Conservation (phyloP, 1,140 invertebrate genomes). For the Cyclina sinensis region DNA sequence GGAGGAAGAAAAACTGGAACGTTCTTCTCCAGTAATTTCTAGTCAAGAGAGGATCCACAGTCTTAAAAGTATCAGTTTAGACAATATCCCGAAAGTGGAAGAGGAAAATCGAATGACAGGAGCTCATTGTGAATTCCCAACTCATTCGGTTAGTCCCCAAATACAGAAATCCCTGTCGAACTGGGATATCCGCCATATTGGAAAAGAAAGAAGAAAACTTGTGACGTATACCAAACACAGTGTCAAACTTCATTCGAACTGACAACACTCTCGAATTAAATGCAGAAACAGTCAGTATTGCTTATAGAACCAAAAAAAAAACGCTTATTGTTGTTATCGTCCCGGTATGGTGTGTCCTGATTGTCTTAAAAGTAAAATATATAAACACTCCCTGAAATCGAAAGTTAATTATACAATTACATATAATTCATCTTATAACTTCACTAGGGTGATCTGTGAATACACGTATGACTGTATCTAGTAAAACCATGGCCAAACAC, state of each 20-base stretch:
- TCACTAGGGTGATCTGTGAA: too few species aligned
- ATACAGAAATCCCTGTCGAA: not conserved
- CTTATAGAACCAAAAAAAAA: too few species aligned
- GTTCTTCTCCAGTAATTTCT: not conserved
- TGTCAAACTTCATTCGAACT: not conserved
- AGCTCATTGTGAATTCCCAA: not conserved
- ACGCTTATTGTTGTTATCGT: too few species aligned
- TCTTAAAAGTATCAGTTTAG: conserved; percentile 38
- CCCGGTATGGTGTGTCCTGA: too few species aligned
- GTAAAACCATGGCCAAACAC: too few species aligned
- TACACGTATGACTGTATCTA: too few species aligned
- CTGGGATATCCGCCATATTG: not conserved
- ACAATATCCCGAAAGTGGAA: conserved; percentile 36
- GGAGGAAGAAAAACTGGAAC: not conserved
- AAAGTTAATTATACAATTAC: too few species aligned
- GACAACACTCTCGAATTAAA: too few species aligned
- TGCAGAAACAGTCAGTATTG: too few species aligned
- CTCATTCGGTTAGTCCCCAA: not conserved
- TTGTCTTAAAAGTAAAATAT: too few species aligned
- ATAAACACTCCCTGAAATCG: too few species aligned
- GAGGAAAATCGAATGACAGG: not conserved
- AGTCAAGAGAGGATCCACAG: conserved; percentile 15
- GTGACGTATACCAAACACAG: not conserved
- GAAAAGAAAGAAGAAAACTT: not conserved
- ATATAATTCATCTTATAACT: too few species aligned